Evolutionary conservation across 23 tunicate genomes (phyloP).

Genomic region (Ascidia mentula): DNA sequence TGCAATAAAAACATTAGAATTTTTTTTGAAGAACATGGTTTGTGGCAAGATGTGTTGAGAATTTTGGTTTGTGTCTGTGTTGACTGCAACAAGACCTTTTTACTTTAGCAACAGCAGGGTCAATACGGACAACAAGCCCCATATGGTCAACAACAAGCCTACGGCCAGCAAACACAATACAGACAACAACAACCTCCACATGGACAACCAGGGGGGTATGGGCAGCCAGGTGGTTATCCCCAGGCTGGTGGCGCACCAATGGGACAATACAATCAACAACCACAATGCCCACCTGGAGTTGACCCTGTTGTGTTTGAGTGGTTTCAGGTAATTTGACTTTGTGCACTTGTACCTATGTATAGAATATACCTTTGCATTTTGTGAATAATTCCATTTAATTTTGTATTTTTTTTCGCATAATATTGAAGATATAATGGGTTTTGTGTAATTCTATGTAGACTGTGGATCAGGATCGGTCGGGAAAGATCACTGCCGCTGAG

Average conservation of each 20-base stretch:
- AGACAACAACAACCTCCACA: background rate
- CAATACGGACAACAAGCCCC: background rate
- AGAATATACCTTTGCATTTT: no score
- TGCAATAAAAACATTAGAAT: no score
- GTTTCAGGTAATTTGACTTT: constrained; percentile 60
- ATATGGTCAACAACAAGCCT: constrained; percentile 4
- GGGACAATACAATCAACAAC: constrained; percentile 12
- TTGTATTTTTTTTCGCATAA: no score
- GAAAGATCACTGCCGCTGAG: constrained; percentile 71
- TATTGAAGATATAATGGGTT: no score
- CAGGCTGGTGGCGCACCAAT: background rate
- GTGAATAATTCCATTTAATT: no score
- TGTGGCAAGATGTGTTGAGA: no score
- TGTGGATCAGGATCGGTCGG: constrained; percentile 90
- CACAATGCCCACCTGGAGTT: constrained; percentile 88
- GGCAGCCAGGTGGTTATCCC: background rate
- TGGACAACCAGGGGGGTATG: background rate
- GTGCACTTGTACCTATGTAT: background rate
- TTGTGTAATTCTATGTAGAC: constrained; percentile 36
- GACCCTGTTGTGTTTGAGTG: constrained; percentile 83
- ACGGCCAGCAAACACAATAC: background rate
- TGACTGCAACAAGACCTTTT: no score
- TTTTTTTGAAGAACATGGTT: no score
- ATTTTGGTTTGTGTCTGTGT: no score
- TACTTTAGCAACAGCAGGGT: no score